Percentiles rank a stretch among this genome's conserved stretches.
These are phyloP conservation scores for Pristis pectinata DNA, from an alignment of 2,797 vertebrate species.

Conservation along the genomic window DNA sequence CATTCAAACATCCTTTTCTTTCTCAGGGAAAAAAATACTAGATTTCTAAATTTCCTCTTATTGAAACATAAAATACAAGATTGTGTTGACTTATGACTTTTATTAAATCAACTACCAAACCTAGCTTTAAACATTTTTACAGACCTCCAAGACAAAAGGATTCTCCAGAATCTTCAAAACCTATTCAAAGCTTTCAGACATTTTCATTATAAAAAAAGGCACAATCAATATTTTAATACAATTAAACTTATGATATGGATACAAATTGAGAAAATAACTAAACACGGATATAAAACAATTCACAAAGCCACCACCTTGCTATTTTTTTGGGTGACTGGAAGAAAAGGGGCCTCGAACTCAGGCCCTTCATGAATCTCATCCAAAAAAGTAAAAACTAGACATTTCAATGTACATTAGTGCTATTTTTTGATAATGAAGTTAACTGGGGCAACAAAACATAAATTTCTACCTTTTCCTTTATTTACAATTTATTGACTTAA, in stretches of 20 bases:
- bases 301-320: neutral
- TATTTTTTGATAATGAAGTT: neutral
- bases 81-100: neutral
- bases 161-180: constrained; percentile 1
- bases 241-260: neutral
- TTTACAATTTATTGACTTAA: neutral
- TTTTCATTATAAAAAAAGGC: neutral
- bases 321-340: neutral
- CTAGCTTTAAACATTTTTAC: neutral
- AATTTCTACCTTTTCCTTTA: neutral
- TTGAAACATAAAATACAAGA: neutral
- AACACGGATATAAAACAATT: neutral
- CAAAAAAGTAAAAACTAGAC: neutral
- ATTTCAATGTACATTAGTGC: neutral
- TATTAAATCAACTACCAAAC: constrained; percentile 5
- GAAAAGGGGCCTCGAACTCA: neutral
- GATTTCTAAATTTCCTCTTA: neutral
- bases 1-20: neutral
- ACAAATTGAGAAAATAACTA: neutral
- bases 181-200: neutral
- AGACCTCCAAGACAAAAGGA: neutral
- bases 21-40: neutral
- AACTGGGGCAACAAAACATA: neutral
- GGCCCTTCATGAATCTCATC: neutral
- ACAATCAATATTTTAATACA: neutral